Percentiles rank a stretch among this genome's conserved stretches.
Evolutionary conservation across 2,797 vertebrate species (phyloP).

Genomic region (Cercopithecus neglectus): DNA sequence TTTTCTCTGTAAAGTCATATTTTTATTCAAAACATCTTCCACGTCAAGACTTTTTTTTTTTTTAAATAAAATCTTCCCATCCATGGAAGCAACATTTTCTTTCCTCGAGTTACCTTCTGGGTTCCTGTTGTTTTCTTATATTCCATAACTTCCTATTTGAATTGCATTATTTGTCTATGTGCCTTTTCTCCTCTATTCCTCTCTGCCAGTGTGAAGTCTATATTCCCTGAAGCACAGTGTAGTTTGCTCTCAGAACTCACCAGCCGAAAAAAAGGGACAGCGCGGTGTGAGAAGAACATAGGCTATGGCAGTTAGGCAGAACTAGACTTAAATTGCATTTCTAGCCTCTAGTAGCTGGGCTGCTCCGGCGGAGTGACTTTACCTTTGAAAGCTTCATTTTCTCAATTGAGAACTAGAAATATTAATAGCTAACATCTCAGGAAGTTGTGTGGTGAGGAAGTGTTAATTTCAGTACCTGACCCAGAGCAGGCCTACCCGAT

Average conservation of each 20-base stretch:
- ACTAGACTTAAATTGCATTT: not conserved
- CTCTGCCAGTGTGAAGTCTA: not conserved
- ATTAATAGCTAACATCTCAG: not conserved
- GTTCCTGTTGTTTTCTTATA: not conserved
- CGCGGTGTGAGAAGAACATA: rapidly evolving
- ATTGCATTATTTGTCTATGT: not conserved
- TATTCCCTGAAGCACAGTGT: not conserved
- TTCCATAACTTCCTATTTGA: not conserved
- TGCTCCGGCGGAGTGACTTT: not conserved
- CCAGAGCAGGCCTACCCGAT: not conserved
- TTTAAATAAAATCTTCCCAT: not conserved
- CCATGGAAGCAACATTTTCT: not conserved
- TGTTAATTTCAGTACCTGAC: not conserved
- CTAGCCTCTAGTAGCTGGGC: not conserved
- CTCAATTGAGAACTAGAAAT: not conserved
- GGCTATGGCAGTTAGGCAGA: not conserved
- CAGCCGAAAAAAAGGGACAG: not conserved
- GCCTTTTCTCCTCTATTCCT: not conserved
- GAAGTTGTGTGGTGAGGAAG: not conserved
- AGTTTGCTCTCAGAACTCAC: not conserved
- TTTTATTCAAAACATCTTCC: not conserved
- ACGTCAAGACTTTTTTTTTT: not conserved
- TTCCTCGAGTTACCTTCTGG: not conserved
- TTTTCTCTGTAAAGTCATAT: not conserved
- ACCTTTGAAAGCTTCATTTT: not conserved